phyloP scores from a whole-genome alignment of 2,888 invertebrate genomes.

The Scelioninae gen. 2 region DNA sequence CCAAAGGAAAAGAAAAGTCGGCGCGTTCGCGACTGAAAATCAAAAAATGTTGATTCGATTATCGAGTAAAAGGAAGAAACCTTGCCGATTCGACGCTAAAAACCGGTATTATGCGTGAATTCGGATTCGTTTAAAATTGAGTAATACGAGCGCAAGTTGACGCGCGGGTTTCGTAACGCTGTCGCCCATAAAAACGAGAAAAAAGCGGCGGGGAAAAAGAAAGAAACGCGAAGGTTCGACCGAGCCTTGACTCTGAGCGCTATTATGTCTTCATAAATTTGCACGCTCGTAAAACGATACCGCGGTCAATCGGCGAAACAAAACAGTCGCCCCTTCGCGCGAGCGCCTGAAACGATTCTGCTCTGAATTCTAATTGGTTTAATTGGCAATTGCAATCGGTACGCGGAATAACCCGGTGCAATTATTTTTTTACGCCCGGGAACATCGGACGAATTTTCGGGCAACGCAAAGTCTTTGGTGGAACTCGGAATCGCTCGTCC shows the following conservation, averaged over 20 bases:
- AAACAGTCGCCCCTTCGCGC: slow-evolving; percentile 47
- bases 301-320: slow-evolving; percentile 57
- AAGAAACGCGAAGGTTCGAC: slow-evolving; percentile 48
- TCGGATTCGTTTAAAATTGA: slow-evolving; percentile 49
- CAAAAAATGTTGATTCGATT: slow-evolving; percentile 20
- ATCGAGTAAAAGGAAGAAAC: slow-evolving; percentile 16
- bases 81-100: slow-evolving; percentile 25
- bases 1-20: neutral
- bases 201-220: slow-evolving; percentile 39
- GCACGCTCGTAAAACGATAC: slow-evolving; percentile 58
- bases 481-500: too few species aligned
- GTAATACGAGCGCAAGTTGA: slow-evolving; percentile 53
- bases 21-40: neutral
- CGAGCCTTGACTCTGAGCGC: slow-evolving; percentile 60
- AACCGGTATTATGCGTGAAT: slow-evolving; percentile 50
- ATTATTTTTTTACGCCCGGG: slow-evolving; percentile 8
- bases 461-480: too few species aligned
- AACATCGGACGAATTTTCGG: too few species aligned
- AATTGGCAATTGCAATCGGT: slow-evolving; percentile 30
- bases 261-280: slow-evolving; percentile 60
- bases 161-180: slow-evolving; percentile 53
- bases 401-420: neutral
- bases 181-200: slow-evolving; percentile 43
- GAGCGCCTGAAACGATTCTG: slow-evolving; percentile 45
- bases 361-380: slow-evolving; percentile 49